phyloP scores from a whole-genome alignment of 2,797 vertebrate species.

The Premnoplex brunnescens region DNA sequence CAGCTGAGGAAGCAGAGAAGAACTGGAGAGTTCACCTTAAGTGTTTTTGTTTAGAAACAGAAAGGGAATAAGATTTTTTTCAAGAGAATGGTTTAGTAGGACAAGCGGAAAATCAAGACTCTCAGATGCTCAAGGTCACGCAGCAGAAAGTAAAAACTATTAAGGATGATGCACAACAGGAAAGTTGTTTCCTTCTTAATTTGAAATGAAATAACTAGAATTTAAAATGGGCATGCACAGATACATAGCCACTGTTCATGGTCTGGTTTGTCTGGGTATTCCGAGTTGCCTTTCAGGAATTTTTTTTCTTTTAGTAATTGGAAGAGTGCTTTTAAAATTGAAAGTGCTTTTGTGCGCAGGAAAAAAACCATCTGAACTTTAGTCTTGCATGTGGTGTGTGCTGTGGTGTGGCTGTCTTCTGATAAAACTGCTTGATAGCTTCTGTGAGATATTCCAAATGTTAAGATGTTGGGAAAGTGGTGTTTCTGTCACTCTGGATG shows the following conservation, averaged over 20 bases:
- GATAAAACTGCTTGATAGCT: background rate
- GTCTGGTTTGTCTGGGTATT: background rate
- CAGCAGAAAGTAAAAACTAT: background rate
- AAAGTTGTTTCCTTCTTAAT: background rate
- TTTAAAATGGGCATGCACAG: background rate
- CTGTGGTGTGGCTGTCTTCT: background rate
- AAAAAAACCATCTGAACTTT: background rate
- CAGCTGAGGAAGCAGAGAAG: background rate
- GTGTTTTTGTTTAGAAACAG: constrained; percentile 1
- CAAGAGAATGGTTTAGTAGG: background rate
- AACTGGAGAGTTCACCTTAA: background rate
- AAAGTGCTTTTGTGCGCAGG: background rate
- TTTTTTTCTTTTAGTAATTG: background rate
- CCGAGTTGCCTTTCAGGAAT: background rate
- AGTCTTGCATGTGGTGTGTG: background rate
- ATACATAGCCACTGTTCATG: background rate
- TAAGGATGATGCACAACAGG: background rate
- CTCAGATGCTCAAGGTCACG: background rate
- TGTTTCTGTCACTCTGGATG: background rate
- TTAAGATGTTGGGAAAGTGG: background rate
- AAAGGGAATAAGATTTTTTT: constrained; percentile 14
- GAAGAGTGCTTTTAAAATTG: background rate
- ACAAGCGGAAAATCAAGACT: background rate
- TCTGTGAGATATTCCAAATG: background rate
- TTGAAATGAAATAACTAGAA: background rate